Evolutionary conservation across 2,113 vertebrate genomes (phyloP).

Genomic region (Muntiacus reevesi): DNA sequence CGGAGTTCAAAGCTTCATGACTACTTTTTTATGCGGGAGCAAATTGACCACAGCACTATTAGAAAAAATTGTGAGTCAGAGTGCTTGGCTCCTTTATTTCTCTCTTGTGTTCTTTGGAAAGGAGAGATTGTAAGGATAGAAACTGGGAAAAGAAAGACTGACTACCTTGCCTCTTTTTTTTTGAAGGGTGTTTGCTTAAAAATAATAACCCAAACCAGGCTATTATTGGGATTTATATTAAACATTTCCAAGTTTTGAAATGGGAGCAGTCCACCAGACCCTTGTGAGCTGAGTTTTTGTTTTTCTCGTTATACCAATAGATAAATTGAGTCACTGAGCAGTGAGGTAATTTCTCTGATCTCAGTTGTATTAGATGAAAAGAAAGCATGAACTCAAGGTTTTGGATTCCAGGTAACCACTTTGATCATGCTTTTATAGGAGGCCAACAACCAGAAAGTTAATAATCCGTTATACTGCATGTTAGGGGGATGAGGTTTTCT

Average conservation of each 20-base stretch:
- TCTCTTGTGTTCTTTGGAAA: constrained; percentile 79
- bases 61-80: constrained; percentile 81
- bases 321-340: constrained; percentile 48
- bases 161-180: constrained; percentile 63
- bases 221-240: constrained; percentile 58
- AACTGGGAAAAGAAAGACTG: constrained; percentile 56
- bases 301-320: constrained; percentile 43
- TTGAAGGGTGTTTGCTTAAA: constrained; percentile 59
- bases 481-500: constrained; percentile 15
- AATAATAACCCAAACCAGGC: constrained; percentile 30
- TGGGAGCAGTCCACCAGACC: constrained; percentile 42
- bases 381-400: constrained; percentile 28
- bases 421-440: constrained; percentile 47
- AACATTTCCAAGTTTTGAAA: constrained; percentile 59
- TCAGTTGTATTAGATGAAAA: constrained; percentile 32
- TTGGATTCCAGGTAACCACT: constrained; percentile 48
- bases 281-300: constrained; percentile 59
- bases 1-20: constrained; percentile 83
- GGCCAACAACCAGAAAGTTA: constrained; percentile 38
- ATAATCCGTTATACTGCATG: neutral
- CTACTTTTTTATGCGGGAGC: constrained; percentile 79
- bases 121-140: constrained; percentile 69
- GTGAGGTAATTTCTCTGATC: constrained; percentile 48
- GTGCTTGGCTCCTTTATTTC: constrained; percentile 78
- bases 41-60: constrained; percentile 81